Evolutionary conservation across 2,888 invertebrate genomes (phyloP).

Genomic region (Leptinotarsa tumamoca): DNA sequence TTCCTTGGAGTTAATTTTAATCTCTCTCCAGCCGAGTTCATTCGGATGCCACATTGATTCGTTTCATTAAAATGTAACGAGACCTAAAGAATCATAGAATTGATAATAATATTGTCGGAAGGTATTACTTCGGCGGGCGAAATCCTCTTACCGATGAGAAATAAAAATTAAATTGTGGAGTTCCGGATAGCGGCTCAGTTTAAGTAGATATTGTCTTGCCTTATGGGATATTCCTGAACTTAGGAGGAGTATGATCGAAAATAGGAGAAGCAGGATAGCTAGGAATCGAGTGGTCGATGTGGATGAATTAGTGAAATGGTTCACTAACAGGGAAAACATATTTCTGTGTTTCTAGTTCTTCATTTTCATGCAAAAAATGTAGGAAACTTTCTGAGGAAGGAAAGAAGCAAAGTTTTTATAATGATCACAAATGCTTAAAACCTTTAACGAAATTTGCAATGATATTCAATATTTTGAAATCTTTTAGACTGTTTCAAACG

Average conservation of each 20-base stretch:
- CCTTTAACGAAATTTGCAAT: too few species aligned
- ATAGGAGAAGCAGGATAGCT: too few species aligned
- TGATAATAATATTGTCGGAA: conserved; percentile 44
- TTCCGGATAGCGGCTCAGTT: conserved; percentile 24
- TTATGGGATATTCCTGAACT: background rate
- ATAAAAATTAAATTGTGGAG: conserved; percentile 44
- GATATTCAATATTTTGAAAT: too few species aligned
- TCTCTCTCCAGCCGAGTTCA: conserved; percentile 18
- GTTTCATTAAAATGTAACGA: conserved; percentile 36
- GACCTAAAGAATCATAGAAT: conserved; percentile 33
- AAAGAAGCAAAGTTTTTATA: too few species aligned
- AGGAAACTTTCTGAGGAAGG: too few species aligned
- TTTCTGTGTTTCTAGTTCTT: too few species aligned
- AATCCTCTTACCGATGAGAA: conserved; percentile 46
- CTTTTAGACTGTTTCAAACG: too few species aligned
- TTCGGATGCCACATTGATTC: conserved; percentile 23
- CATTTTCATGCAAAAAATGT: too few species aligned
- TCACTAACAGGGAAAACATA: too few species aligned
- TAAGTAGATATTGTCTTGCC: conserved; percentile 13
- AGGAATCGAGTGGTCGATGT: too few species aligned
- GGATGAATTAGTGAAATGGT: too few species aligned
- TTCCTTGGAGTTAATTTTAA: conserved; percentile 9
- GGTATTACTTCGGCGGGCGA: conserved; percentile 37
- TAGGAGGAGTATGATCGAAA: background rate
- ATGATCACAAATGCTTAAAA: too few species aligned